phyloP scores from a whole-genome alignment of 2,113 vertebrate genomes.

The Polypterus senegalus region DNA sequence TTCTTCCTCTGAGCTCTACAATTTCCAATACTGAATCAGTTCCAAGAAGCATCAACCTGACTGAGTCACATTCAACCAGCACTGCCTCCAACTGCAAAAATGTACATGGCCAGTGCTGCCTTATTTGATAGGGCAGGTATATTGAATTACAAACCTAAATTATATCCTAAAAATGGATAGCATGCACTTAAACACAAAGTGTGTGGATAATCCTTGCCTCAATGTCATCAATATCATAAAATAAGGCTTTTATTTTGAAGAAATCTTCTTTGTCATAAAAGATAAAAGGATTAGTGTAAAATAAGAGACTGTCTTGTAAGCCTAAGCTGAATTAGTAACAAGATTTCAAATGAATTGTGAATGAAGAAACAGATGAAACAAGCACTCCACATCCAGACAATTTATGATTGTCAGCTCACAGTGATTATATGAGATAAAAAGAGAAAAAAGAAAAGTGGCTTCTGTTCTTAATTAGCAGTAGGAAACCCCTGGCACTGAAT shows the following conservation, averaged over 20 bases:
- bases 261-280: conserved; percentile 7
- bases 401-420: conserved; percentile 1
- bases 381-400: background rate
- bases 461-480: background rate
- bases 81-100: background rate
- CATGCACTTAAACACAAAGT: background rate
- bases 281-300: conserved; percentile 5
- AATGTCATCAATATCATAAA: conserved; percentile 1
- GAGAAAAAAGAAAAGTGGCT: background rate
- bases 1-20: too few species aligned
- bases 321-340: conserved; percentile 2
- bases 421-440: conserved; percentile 1
- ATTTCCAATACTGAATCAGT: too few species aligned
- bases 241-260: conserved; percentile 2
- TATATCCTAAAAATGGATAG: background rate
- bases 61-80: background rate
- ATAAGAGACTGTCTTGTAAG: conserved; percentile 1
- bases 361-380: background rate
- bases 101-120: background rate
- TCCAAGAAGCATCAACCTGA: too few species aligned
- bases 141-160: background rate
- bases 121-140: background rate
- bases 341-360: conserved; percentile 5
- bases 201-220: background rate
- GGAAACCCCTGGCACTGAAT: too few species aligned